A percentile compares a stretch with the other conserved stretches of the same genome.
These are phyloP conservation scores for Hyles euphorbiae DNA, from an alignment of 1,140 invertebrate species.

Conservation along the genomic window DNA sequence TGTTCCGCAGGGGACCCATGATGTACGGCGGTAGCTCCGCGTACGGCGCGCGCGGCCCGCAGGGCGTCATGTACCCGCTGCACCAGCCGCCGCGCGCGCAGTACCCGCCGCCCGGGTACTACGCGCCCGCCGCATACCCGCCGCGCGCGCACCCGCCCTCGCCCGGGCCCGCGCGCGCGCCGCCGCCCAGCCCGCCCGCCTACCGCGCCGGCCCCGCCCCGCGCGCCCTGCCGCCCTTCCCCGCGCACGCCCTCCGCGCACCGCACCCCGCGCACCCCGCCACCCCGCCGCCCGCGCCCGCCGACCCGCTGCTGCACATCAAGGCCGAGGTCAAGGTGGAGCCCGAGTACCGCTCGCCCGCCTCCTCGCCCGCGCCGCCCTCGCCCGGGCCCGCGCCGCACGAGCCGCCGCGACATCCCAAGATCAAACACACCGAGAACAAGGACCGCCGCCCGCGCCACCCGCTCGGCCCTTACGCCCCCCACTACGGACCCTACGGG, in stretches of 20 bases:
- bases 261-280: constrained; percentile 16
- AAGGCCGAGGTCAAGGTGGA: constrained; percentile 62
- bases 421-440: constrained; percentile 66
- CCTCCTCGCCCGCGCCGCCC: constrained; percentile 34
- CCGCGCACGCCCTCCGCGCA: constrained; percentile 15
- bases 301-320: constrained; percentile 39
- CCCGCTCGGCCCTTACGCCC: constrained; percentile 65
- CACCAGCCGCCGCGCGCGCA: constrained; percentile 23
- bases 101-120: constrained; percentile 28
- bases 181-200: constrained; percentile 1
- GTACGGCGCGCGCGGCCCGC: constrained; percentile 41
- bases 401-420: constrained; percentile 49
- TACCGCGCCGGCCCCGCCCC: constrained; percentile 5
- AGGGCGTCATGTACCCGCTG: constrained; percentile 32
- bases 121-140: constrained; percentile 16
- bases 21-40: constrained; percentile 46
- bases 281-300: constrained; percentile 10
- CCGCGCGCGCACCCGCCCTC: constrained; percentile 14
- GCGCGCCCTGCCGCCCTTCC: constrained; percentile 14
- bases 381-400: constrained; percentile 36
- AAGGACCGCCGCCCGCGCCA: constrained; percentile 51
- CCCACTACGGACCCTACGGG: constrained; percentile 66
- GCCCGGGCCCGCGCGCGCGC: constrained; percentile 13
- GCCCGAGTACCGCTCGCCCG: constrained; percentile 50
- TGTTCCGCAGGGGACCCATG: constrained; percentile 49